Base-by-base conservation (phyloP, 2,797 vertebrate species). In the Molossus alvarezi region DNA sequence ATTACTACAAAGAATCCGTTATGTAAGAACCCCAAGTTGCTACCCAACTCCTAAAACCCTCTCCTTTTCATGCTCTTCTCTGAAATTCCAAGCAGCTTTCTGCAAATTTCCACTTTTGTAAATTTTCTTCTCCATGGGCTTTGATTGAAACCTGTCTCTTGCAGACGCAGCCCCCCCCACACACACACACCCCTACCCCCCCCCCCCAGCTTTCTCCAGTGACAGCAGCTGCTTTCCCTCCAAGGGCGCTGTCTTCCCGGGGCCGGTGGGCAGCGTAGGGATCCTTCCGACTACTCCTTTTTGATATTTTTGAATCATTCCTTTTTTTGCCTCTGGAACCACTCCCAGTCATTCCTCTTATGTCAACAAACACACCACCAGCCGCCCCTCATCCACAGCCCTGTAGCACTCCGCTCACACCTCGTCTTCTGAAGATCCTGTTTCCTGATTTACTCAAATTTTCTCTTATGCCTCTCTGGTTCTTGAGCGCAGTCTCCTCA, bases 11-110 rank as follows among this genome's bases (percentile, higher is more conserved):
- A 86, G 60, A 64, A 76, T 69, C 11, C 6, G 29, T 53, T 90
- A 90, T 25, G 55, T 76, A 73, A 90, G 29, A 89, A 33, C 3
- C 20, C 21, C 77, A 92, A 90, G 17, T 62, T 73, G 20, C 41
- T 53, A 62, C 23, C 14, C 60, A 88, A 25, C 48, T 62, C 33
- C 15, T 64, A 77, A 90, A 82, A 90, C 9, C 4, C 6, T 75
- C 41, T 45, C 41, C 41, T 45, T 45, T 93, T 67, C 11, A 73
- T 29, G 21, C 12, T 72, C 12, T 80, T 9, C 51, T 83, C 53
- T 65, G 57, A 91, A 95, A 91, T 84, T 60, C 29, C 21, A 21
- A 65, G 58, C 25, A 83, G 37, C 51, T 73, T 73, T 79, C 41
- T 60, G 27, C 8, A 80, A 72, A 95, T 88, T 23, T 41, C 6